Base-by-base conservation (phyloP, 37 sponge, comb jelly and placozoan genomes). In the Lycopodina hypogea region DNA sequence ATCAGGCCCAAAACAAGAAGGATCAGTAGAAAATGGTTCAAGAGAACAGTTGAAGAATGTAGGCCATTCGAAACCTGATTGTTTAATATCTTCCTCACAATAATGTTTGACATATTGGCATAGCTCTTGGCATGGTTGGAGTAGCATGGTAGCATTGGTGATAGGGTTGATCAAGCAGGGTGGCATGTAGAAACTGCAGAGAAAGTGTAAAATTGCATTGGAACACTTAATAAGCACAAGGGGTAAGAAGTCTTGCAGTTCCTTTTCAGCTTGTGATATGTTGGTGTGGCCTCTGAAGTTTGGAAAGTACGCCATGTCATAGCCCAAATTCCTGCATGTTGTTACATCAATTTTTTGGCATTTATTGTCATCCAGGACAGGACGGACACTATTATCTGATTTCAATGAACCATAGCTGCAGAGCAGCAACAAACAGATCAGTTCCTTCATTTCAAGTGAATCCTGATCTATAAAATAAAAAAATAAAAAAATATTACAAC, bases 161-260 rank as follows among this genome's bases (percentile, higher is more conserved):
- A 18, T 14, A 26, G 38, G 59, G 17, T 41, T 23, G 36, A 36
- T 66, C 24, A 22, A 22, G 57, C 80, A 79, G 4, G 36, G 17
- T 1, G 80, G 80, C 17, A 79, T 52, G 32, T 68, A 69, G 51
- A 69, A 79, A 28, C 61, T 57, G 60, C 80, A 79, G 23, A 79
- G 70, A 69, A 79, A 69, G 56, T 69, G 70, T 28, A 69, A 9
- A 50, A 79, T n/a, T 2, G 70, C 80, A 17, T 36, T 37, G 17
- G 80, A 79, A 56, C 80, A 79, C 39, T 23, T 30, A 0, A 9
- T 34, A 19, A 26, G 21, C 34, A 66, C 28, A 11, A 79, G 18
- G 14, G 37, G 69, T 3, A 9, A 24, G 56, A 48, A 79, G 28
- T 79, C 69, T 17, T 12, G 33, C 4, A 79, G 32, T 57, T 79